Percentiles rank a stretch among this genome's conserved stretches.
Evolutionary conservation across 2,797 vertebrate genomes (phyloP).

Genomic region (Chromobotia macracanthus): DNA sequence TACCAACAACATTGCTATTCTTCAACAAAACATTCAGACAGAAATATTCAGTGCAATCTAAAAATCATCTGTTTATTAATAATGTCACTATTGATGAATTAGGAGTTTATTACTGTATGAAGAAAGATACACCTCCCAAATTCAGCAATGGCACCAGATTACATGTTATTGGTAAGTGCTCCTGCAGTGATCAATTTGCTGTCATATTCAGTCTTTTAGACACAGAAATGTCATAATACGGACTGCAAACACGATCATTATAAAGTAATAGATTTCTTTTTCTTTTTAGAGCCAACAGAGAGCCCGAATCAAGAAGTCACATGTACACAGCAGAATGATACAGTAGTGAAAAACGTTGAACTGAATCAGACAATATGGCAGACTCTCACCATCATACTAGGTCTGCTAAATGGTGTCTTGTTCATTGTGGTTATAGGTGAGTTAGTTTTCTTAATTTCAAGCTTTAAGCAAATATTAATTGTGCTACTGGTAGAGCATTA

Average conservation of each 20-base stretch:
- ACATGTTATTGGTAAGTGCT: conserved; percentile 15
- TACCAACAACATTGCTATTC: not conserved
- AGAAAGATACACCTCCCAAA: not conserved
- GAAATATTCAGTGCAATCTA: conserved; percentile 32
- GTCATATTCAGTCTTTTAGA: not conserved
- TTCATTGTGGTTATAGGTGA: not conserved
- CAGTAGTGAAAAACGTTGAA: not conserved
- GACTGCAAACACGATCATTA: not conserved
- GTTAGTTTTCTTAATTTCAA: not conserved
- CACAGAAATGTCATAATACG: not conserved
- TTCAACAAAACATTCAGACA: not conserved
- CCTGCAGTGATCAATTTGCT: not conserved
- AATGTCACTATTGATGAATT: conserved; percentile 43
- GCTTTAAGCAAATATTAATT: no score
- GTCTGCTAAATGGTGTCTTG: not conserved
- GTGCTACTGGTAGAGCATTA: no score
- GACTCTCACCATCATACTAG: not conserved
- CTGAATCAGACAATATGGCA: not conserved
- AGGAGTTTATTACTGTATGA: conserved; percentile 47
- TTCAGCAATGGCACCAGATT: conserved; percentile 36
- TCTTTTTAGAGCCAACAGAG: not conserved
- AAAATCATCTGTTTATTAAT: conserved; percentile 38
- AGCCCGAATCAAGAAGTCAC: not conserved
- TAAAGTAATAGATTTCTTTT: not conserved
- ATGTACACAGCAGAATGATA: not conserved